A percentile compares a stretch with the other conserved stretches of the same genome.
phyloP scores from a whole-genome alignment of 2,113 vertebrate species.

The Corynorhinus townsendii region DNA sequence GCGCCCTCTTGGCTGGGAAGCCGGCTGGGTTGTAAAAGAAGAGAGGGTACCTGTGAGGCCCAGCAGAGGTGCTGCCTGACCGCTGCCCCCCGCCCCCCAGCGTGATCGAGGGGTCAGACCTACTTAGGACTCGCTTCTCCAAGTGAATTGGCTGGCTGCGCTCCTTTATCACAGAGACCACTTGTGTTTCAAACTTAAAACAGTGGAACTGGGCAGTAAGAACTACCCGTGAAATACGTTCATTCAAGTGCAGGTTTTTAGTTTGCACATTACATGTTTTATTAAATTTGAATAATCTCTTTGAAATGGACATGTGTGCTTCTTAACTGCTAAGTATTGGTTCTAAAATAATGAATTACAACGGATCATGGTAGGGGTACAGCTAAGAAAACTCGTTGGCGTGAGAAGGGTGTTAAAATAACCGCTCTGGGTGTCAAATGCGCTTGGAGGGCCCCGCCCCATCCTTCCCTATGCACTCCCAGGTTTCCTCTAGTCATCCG shows the following conservation, averaged over 20 bases:
- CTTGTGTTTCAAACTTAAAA: not conserved
- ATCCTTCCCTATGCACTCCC: fast-evolving
- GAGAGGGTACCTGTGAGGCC: not conserved
- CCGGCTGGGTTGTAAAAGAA: too few species aligned
- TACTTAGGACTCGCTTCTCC: not conserved
- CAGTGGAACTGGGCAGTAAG: not conserved
- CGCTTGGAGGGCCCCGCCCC: fast-evolving
- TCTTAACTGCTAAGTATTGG: not conserved
- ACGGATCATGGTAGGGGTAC: too few species aligned
- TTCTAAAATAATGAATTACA: not conserved
- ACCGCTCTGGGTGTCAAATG: not conserved
- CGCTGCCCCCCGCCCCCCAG: too few species aligned
- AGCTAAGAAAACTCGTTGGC: not conserved
- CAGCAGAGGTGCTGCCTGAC: not conserved
- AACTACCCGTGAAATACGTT: not conserved
- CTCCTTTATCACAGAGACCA: not conserved
- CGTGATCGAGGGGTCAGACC: not conserved
- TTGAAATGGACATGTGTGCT: not conserved
- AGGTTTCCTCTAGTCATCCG: not conserved
- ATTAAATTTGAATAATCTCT: not conserved
- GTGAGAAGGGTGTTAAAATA: not conserved
- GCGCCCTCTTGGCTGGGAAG: fast-evolving
- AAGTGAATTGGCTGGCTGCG: not conserved
- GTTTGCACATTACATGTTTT: not conserved
- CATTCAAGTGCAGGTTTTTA: not conserved